Evolutionary conservation across 92 coral and sea anemone genomes (phyloP).

Genomic region (Porites evermanni): DNA sequence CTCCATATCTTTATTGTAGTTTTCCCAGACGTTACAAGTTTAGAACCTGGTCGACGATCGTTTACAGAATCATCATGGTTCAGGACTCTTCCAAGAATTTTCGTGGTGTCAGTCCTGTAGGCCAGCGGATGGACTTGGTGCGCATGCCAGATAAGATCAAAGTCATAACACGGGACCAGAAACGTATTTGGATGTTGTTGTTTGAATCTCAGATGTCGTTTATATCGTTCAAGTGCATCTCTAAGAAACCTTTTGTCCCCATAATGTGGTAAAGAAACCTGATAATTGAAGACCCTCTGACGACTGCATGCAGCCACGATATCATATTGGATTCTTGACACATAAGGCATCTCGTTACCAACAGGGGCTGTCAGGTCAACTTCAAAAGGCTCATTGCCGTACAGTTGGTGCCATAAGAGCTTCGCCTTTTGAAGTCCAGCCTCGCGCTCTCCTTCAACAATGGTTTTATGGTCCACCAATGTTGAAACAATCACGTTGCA

Average conservation of each 20-base stretch:
- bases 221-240: constrained; percentile 65
- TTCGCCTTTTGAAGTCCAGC: not conserved
- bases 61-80: constrained; percentile 72
- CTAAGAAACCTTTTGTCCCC: constrained; percentile 43
- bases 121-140: constrained; percentile 73
- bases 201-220: constrained; percentile 60
- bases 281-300: constrained; percentile 53
- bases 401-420: constrained; percentile 24
- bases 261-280: constrained; percentile 77
- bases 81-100: constrained; percentile 50
- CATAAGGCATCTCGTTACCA: not conserved
- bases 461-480: constrained; percentile 12
- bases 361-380: constrained; percentile 16
- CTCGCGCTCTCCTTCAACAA: not conserved
- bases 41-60: constrained; percentile 67
- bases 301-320: constrained; percentile 40
- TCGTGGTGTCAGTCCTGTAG: constrained; percentile 46
- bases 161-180: constrained; percentile 81
- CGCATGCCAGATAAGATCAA: constrained; percentile 82
- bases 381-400: constrained; percentile 53
- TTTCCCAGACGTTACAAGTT: constrained; percentile 44
- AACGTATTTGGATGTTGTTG: constrained; percentile 63
- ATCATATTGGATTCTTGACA: constrained; percentile 29
- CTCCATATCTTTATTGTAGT: constrained; percentile 52
- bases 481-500: constrained; percentile 51